Evolutionary conservation across 37 sponge, comb jelly and placozoan genomes (phyloP).

Genomic region (Tethya wilhelma): DNA sequence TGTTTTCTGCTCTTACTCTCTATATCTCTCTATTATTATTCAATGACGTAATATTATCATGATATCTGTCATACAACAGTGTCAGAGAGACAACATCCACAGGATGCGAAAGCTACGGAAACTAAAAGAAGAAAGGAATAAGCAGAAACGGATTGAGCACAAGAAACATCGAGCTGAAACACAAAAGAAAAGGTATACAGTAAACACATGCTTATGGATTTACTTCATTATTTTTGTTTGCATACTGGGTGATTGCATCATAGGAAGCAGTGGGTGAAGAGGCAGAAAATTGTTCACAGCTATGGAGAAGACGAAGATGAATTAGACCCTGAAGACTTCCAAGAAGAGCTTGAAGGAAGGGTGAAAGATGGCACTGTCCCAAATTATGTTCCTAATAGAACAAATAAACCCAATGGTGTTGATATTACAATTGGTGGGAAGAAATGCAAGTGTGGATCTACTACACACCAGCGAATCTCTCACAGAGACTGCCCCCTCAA

Average conservation of each 20-base stretch:
- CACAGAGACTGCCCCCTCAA: constrained; percentile 6
- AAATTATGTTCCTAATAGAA: not conserved
- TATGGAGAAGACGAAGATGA: constrained; percentile 17
- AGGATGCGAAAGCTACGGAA: no score
- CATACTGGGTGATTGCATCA: constrained; percentile 3
- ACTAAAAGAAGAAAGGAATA: no score
- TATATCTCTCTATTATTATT: no score
- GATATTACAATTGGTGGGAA: not conserved
- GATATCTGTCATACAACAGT: no score
- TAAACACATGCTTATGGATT: no score
- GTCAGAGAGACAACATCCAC: no score
- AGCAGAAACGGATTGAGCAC: no score
- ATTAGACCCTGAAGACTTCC: not conserved
- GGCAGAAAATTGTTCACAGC: constrained; percentile 15
- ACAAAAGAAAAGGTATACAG: no score
- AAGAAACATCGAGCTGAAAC: no score
- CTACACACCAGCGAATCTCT: not conserved
- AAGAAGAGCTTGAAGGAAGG: not conserved
- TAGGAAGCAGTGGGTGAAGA: constrained; percentile 34
- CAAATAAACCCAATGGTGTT: not conserved
- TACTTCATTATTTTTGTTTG: no score
- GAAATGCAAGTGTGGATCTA: constrained; percentile 4
- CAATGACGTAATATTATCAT: no score
- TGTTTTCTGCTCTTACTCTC: no score
- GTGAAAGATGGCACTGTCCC: not conserved